These are phyloP conservation scores for Pelmatolapia mariae DNA, from an alignment of 2,113 vertebrate species.

Conservation along the genomic window DNA sequence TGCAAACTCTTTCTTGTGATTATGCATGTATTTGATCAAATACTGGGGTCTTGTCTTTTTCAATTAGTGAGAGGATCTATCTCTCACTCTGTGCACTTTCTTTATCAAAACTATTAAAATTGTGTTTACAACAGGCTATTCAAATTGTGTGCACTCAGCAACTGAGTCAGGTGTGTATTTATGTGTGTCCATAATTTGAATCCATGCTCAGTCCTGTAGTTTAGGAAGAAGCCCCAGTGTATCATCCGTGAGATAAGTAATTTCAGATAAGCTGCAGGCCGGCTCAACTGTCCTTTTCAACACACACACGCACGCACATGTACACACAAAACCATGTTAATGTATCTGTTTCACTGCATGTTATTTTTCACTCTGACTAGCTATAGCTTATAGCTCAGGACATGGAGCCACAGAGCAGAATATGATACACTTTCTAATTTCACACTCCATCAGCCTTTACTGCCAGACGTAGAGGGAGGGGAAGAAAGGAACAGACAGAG, in stretches of 20 bases:
- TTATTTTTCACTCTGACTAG: slow-evolving; percentile 71
- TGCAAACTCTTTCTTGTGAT: background rate
- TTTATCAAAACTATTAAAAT: slow-evolving; percentile 11
- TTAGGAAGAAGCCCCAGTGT: slow-evolving; percentile 36
- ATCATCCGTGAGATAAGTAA: slow-evolving; percentile 55
- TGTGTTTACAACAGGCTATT: slow-evolving; percentile 14
- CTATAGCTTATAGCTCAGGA: slow-evolving; percentile 66
- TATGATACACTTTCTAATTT: slow-evolving; percentile 76
- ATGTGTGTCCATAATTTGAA: slow-evolving; percentile 17
- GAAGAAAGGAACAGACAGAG: slow-evolving; percentile 33
- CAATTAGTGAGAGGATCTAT: background rate
- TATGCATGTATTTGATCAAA: background rate
- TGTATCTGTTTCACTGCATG: slow-evolving; percentile 69
- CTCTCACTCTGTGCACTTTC: background rate
- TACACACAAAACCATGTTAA: slow-evolving; percentile 49
- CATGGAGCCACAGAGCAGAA: slow-evolving; percentile 69
- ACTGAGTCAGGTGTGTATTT: background rate
- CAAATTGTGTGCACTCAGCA: slow-evolving; percentile 10
- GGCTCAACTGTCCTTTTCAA: slow-evolving; percentile 38
- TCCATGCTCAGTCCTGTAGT: slow-evolving; percentile 8
- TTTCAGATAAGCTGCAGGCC: slow-evolving; percentile 55
- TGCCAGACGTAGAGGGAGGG: slow-evolving; percentile 53
- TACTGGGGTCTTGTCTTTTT: background rate
- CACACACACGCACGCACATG: background rate
- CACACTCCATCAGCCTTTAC: slow-evolving; percentile 73